Percentiles rank a stretch among this genome's conserved stretches.
phyloP scores from a whole-genome alignment of 2,888 invertebrate genomes.

The Oscheius myriophilus region DNA sequence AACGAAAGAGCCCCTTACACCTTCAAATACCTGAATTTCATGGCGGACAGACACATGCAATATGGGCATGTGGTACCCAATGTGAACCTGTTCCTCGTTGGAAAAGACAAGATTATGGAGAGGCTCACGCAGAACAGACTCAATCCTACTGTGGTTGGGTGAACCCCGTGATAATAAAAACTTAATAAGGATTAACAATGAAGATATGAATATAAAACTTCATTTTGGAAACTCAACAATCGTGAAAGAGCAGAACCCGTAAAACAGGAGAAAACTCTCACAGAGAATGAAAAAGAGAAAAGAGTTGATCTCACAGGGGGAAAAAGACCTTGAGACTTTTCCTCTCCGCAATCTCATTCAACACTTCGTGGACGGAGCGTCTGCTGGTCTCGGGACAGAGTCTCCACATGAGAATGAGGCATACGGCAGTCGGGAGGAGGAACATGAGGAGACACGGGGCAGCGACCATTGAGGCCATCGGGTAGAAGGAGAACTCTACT shows the following conservation, averaged over 20 bases:
- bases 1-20: slow-evolving; percentile 63
- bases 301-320: slow-evolving; percentile 28
- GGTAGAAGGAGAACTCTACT: slow-evolving; percentile 44
- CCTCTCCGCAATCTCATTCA: not conserved
- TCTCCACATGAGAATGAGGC: slow-evolving; percentile 41
- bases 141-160: slow-evolving; percentile 64
- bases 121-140: slow-evolving; percentile 56
- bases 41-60: slow-evolving; percentile 64
- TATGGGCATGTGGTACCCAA: slow-evolving; percentile 62
- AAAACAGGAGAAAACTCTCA: too few species aligned
- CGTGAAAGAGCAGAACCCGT: too few species aligned
- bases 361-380: slow-evolving; percentile 38
- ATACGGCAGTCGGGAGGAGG: slow-evolving; percentile 40
- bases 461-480: slow-evolving; percentile 41
- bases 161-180: slow-evolving; percentile 11
- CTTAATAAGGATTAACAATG: too few species aligned
- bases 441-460: slow-evolving; percentile 41
- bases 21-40: slow-evolving; percentile 65
- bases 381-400: slow-evolving; percentile 45
- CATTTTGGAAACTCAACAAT: too few species aligned
- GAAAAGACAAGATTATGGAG: slow-evolving; percentile 61
- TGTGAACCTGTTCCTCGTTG: slow-evolving; percentile 58
- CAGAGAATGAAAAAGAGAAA: not conserved
- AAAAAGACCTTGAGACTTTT: slow-evolving; percentile 34
- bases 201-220: too few species aligned